These are phyloP conservation scores for Nibea albiflora DNA, from an alignment of 2,113 vertebrate genomes.

Conservation along the genomic window DNA sequence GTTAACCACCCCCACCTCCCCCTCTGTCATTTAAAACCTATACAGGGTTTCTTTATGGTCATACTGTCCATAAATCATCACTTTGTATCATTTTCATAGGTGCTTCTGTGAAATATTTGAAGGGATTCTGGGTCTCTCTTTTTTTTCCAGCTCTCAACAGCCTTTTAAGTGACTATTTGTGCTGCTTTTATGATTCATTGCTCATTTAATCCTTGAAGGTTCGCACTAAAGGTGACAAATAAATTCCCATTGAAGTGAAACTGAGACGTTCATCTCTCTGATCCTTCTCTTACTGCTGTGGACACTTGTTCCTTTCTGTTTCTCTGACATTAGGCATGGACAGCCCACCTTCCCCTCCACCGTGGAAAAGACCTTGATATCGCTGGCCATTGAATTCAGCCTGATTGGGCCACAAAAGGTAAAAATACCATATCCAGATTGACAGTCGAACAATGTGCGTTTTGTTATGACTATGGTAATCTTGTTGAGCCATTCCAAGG, in stretches of 20 bases:
- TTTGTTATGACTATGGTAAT: conserved; percentile 85
- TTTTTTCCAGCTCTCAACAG: conserved; percentile 26
- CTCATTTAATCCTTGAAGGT: conserved; percentile 70
- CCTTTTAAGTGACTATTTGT: conserved; percentile 66
- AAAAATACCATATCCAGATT: conserved; percentile 81
- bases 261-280: conserved; percentile 75
- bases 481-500: conserved; percentile 81
- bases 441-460: conserved; percentile 82
- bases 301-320: conserved; percentile 73
- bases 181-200: conserved; percentile 72
- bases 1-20: conserved; percentile 31
- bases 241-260: conserved; percentile 70
- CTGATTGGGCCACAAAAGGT: conserved; percentile 79
- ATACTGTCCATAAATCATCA: conserved; percentile 8
- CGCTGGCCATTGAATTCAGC: conserved; percentile 60
- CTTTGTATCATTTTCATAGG: conserved; percentile 11
- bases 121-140: neutral
- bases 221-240: conserved; percentile 66
- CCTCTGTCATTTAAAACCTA: conserved; percentile 13
- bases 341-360: conserved; percentile 58
- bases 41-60: conserved; percentile 10
- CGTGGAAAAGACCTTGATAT: conserved; percentile 69
- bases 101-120: conserved; percentile 26
- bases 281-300: conserved; percentile 66
- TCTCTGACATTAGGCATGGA: conserved; percentile 71